A percentile compares a stretch with the other conserved stretches of the same genome.
These are phyloP conservation scores for Anastrepha ludens DNA, from an alignment of 1,140 invertebrate species.

Conservation along the genomic window DNA sequence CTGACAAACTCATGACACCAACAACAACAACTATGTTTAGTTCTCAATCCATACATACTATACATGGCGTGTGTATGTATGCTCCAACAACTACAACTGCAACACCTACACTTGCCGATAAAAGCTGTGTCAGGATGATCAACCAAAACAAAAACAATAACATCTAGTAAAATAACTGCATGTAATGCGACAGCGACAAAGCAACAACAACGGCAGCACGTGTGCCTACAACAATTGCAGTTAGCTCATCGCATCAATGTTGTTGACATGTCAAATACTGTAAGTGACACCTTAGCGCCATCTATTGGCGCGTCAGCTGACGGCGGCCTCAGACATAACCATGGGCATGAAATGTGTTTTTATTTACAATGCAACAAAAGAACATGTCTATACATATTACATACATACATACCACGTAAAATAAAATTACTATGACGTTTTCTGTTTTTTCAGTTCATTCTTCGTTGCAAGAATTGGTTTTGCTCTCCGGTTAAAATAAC, in stretches of 20 bases:
- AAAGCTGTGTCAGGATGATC: conserved; percentile 51
- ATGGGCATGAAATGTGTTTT: not conserved
- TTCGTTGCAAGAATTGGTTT: no score
- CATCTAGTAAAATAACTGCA: conserved; percentile 32
- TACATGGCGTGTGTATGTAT: not conserved
- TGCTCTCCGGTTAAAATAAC: no score
- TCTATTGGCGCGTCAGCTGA: conserved; percentile 26
- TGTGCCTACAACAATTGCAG: conserved; percentile 22
- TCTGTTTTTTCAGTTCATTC: no score
- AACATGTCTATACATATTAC: no score
- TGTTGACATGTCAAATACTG: conserved; percentile 48
- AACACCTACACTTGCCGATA: conserved; percentile 35
- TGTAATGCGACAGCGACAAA: conserved; percentile 27
- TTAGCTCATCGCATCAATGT: conserved; percentile 26
- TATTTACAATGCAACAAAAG: no score
- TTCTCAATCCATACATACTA: not conserved
- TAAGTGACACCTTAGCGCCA: conserved; percentile 50
- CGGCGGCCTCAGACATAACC: not conserved
- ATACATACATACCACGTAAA: no score
- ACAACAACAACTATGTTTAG: not conserved
- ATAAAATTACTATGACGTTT: no score
- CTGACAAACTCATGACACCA: conserved; percentile 59
- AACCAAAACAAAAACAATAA: not conserved
- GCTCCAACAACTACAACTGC: not conserved
- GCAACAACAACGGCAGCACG: not conserved